Percentiles rank a stretch among this genome's conserved stretches.
Evolutionary conservation across 2,888 invertebrate species (phyloP).

Genomic region (Acrobeloides nanus): DNA sequence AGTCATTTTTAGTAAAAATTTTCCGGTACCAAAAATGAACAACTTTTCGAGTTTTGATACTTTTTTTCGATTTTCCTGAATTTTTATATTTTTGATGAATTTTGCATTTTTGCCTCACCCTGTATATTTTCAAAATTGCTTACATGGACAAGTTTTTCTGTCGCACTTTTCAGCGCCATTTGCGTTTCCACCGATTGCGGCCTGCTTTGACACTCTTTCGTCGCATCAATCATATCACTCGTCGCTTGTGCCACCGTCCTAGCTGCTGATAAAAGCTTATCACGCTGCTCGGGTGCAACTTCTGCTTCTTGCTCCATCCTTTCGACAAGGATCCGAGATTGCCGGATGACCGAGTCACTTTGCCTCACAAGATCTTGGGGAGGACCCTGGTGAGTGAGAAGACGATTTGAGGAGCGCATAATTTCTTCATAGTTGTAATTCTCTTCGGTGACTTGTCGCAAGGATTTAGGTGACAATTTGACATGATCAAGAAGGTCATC

Average conservation of each 20-base stretch:
- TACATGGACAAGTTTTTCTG: constrained; percentile 69
- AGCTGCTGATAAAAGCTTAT: constrained; percentile 82
- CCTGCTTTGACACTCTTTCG: constrained; percentile 63
- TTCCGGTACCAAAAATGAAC: neutral
- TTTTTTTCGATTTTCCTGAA: neutral
- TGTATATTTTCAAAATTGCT: constrained; percentile 5
- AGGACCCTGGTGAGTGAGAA: constrained; percentile 60
- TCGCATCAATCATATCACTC: constrained; percentile 78
- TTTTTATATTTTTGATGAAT: too few species aligned
- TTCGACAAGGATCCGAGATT: constrained; percentile 46
- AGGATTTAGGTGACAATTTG: constrained; percentile 60
- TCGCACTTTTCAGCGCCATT: constrained; percentile 71
- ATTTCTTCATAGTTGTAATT: constrained; percentile 37
- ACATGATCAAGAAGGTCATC: constrained; percentile 83
- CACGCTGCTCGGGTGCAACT: constrained; percentile 69
- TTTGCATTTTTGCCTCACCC: too few species aligned
- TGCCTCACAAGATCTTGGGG: constrained; percentile 44
- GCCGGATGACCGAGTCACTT: constrained; percentile 67
- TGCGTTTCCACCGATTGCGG: constrained; percentile 43
- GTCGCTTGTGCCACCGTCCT: constrained; percentile 89
- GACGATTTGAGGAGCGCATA: constrained; percentile 69
- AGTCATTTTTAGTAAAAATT: too few species aligned
- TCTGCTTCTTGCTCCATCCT: constrained; percentile 82
- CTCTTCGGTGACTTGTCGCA: constrained; percentile 19
- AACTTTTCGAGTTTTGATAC: neutral